Percentiles rank a stretch among this genome's conserved stretches.
Evolutionary conservation across 2,113 vertebrate species (phyloP).

Genomic region (Rhea pennata): DNA sequence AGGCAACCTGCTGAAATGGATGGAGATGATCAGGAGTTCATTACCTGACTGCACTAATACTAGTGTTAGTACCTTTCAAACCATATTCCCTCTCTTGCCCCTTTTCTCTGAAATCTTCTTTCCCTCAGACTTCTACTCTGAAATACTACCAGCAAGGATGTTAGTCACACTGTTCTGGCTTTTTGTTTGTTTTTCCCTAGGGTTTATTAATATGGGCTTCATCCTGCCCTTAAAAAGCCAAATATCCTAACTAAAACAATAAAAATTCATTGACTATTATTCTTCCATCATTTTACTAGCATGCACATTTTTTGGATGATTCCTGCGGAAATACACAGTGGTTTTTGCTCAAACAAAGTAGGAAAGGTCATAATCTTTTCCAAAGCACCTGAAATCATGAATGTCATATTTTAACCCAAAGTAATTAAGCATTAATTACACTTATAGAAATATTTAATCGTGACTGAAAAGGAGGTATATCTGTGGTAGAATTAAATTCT

Average conservation of each 20-base stretch:
- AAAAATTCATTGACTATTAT: neutral
- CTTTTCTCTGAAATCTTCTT: fast-evolving
- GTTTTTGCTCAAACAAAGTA: neutral
- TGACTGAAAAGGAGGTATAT: neutral
- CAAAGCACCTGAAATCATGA: neutral
- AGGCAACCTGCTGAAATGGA: neutral
- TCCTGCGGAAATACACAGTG: neutral
- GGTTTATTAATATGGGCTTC: neutral
- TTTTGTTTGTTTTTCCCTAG: neutral
- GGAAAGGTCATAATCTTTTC: neutral
- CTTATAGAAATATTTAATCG: neutral
- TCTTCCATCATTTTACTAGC: neutral
- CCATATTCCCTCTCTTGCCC: neutral
- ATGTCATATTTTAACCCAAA: neutral
- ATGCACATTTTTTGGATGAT: neutral
- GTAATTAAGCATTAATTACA: neutral
- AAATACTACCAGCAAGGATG: neutral
- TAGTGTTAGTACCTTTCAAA: neutral
- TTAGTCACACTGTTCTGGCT: neutral
- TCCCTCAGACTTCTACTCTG: neutral
- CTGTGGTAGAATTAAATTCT: neutral
- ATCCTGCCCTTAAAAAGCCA: neutral
- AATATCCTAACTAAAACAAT: neutral
- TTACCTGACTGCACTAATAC: neutral
- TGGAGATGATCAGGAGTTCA: neutral